These are phyloP conservation scores for Tetrapedia diversipes DNA, from an alignment of 2,888 invertebrate species.

Conservation along the genomic window DNA sequence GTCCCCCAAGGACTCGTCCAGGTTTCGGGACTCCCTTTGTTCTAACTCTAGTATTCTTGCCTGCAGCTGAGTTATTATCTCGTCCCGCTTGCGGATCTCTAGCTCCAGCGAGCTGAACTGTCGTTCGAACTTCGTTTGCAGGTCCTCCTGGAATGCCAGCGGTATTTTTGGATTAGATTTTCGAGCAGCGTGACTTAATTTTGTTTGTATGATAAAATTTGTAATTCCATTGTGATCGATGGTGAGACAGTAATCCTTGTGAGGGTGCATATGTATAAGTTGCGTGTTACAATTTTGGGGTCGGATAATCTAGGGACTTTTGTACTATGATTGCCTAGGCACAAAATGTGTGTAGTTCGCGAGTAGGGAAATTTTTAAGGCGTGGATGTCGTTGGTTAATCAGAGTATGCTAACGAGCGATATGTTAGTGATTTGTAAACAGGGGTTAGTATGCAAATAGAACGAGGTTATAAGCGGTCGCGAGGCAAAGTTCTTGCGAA, in stretches of 20 bases:
- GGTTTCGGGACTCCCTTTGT: slow-evolving; percentile 67
- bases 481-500: slow-evolving; percentile 29
- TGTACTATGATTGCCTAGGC: too few relatives aligned
- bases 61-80: slow-evolving; percentile 91
- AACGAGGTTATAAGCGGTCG: slow-evolving; percentile 18
- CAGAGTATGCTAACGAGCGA: slow-evolving; percentile 15
- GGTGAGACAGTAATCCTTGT: too few relatives aligned
- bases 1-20: slow-evolving; percentile 71
- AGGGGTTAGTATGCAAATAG: slow-evolving; percentile 34
- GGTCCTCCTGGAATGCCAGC: slow-evolving; percentile 80
- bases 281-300: too few relatives aligned
- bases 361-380: neutral
- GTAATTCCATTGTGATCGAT: too few relatives aligned
- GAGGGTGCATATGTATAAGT: too few relatives aligned
- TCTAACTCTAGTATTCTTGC: slow-evolving; percentile 89
- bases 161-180: neutral
- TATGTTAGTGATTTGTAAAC: slow-evolving; percentile 30
- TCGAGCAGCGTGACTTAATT: too few relatives aligned
- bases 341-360: neutral
- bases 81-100: slow-evolving; percentile 92
- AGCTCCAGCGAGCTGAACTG: slow-evolving; percentile 90
- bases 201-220: too few relatives aligned
- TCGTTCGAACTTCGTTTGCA: slow-evolving; percentile 83
- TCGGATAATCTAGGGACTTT: too few relatives aligned
- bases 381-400: neutral